Conservation (phyloP, 2,113 vertebrate species). For the Chaetodon auriga region DNA sequence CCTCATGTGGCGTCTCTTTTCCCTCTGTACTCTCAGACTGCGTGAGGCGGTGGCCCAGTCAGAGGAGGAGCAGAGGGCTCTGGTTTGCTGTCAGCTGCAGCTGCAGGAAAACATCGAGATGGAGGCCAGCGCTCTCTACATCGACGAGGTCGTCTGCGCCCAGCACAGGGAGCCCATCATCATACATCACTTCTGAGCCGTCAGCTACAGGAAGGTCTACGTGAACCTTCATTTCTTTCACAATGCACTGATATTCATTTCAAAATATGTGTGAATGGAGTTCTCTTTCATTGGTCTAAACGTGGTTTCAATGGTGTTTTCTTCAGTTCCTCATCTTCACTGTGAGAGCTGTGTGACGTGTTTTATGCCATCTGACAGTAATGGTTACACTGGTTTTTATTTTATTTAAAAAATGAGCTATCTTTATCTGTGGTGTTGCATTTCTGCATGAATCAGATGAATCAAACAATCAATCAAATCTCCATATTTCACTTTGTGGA, state of each 20-base stretch:
- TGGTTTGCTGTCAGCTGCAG: conserved; percentile 85
- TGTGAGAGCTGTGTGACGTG: neutral
- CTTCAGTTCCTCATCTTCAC: neutral
- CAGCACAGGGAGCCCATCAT: conserved; percentile 86
- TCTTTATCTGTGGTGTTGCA: neutral
- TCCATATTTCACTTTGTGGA: too few species aligned
- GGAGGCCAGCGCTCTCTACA: conserved; percentile 89
- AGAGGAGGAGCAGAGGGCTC: conserved; percentile 82
- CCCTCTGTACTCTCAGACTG: conserved; percentile 80
- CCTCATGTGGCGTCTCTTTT: neutral
- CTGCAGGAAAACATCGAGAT: conserved; percentile 90
- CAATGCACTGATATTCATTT: neutral
- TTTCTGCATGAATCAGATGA: too few species aligned
- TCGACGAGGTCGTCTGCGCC: conserved; percentile 91
- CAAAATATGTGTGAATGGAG: neutral
- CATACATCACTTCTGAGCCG: conserved; percentile 82
- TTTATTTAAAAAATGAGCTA: too few species aligned
- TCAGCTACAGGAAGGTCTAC: neutral
- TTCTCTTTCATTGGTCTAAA: neutral
- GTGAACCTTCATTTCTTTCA: neutral
- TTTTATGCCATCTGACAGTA: neutral
- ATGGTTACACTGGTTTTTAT: neutral
- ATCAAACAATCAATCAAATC: too few species aligned
- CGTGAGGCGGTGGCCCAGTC: conserved; percentile 81
- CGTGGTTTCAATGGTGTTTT: neutral